These are phyloP conservation scores for Typhlichthys subterraneus DNA, from an alignment of 2,797 vertebrate species.

Conservation along the genomic window DNA sequence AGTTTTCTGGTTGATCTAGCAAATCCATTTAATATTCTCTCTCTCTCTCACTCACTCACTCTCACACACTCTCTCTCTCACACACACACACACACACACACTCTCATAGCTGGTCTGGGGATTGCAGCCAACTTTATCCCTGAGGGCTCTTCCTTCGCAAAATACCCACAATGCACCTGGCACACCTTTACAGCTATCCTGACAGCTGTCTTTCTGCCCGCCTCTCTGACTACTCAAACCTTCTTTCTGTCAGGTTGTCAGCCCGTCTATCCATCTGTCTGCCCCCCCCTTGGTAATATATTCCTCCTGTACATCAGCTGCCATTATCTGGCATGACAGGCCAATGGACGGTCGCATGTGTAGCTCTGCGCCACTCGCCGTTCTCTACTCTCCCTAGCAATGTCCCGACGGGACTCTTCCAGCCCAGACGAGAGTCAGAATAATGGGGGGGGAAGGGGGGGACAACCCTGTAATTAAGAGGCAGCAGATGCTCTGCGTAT, in stretches of 20 bases:
- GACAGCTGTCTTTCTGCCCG: slow-evolving; percentile 9
- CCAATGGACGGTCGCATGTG: slow-evolving; percentile 3
- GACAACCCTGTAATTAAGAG: slow-evolving; percentile 56
- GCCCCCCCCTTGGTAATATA: background rate
- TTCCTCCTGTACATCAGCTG: background rate
- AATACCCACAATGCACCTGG: slow-evolving; percentile 15
- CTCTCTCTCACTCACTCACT: background rate
- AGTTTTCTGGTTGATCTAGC: background rate
- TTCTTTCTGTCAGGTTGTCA: background rate
- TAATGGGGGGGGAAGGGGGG: slow-evolving; percentile 39
- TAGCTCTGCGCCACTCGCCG: too few relatives aligned
- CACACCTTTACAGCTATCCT: slow-evolving; percentile 16
- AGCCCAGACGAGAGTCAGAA: background rate
- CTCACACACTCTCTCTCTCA: too few relatives aligned
- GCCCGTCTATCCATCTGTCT: background rate
- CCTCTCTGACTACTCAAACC: background rate
- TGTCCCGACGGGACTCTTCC: slow-evolving; percentile 41
- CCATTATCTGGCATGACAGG: slow-evolving; percentile 34
- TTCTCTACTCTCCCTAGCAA: slow-evolving; percentile 23
- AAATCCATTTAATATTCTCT: background rate
- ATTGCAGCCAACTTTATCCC: slow-evolving; percentile 17
- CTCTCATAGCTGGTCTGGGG: slow-evolving; percentile 5
- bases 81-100: too few relatives aligned
- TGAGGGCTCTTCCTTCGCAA: slow-evolving; percentile 14
- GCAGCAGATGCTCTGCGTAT: slow-evolving; percentile 18